Percentiles rank a stretch among this genome's conserved stretches.
Evolutionary conservation across 2,113 vertebrate species (phyloP).

Genomic region (Erpornis zantholeuca): DNA sequence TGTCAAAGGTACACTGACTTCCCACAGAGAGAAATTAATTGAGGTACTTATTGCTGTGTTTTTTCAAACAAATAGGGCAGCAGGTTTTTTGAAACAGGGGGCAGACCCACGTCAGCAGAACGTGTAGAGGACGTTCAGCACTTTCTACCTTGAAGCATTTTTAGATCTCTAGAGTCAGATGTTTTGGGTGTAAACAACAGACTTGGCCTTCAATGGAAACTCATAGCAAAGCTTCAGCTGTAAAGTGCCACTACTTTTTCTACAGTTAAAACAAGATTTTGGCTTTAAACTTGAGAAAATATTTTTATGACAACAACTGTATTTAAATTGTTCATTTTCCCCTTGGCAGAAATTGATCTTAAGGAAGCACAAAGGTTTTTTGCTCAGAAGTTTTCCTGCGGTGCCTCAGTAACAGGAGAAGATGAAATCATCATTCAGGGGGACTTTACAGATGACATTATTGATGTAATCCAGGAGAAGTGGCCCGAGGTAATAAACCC

Average conservation of each 20-base stretch:
- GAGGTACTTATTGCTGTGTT: background rate
- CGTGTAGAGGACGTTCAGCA: accelerated
- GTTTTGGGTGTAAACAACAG: background rate
- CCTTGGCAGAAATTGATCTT: conserved; percentile 89
- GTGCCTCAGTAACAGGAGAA: conserved; percentile 96
- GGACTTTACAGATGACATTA: conserved; percentile 98
- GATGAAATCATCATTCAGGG: conserved; percentile 99
- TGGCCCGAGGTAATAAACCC: conserved; percentile 88
- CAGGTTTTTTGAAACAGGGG: background rate
- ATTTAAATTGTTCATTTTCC: background rate
- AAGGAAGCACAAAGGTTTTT: conserved; percentile 99
- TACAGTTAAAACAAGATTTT: background rate
- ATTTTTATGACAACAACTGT: background rate
- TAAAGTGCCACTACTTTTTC: background rate
- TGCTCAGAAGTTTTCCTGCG: conserved; percentile 99
- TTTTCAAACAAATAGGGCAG: background rate
- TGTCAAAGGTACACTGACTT: background rate
- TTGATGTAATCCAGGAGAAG: conserved; percentile 98
- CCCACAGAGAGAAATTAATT: background rate
- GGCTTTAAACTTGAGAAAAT: background rate
- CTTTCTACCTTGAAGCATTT: background rate
- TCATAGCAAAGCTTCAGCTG: background rate
- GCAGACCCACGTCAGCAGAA: accelerated
- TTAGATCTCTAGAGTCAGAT: background rate
- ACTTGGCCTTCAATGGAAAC: background rate